These are phyloP conservation scores for Acrocephalus arundinaceus DNA, from an alignment of 2,113 vertebrate genomes.

Conservation along the genomic window DNA sequence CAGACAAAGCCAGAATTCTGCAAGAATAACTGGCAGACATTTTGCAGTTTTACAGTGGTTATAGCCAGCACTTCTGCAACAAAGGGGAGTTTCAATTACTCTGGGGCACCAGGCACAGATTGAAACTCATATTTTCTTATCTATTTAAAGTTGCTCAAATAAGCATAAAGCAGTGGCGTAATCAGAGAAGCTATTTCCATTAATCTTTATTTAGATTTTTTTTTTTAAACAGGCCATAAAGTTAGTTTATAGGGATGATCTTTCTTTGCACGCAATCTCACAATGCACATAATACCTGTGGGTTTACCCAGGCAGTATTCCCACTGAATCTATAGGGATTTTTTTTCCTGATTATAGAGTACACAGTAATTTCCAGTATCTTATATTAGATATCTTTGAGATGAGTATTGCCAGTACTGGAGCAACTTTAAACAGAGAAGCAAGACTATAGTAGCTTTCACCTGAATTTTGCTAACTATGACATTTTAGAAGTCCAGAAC, in stretches of 20 bases:
- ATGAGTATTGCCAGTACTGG: slow-evolving; percentile 11
- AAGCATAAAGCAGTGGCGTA: slow-evolving; percentile 57
- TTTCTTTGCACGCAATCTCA: neutral
- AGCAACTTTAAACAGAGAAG: neutral
- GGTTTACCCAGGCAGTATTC: slow-evolving; percentile 62
- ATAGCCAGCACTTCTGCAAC: slow-evolving; percentile 47
- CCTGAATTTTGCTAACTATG: slow-evolving; percentile 16
- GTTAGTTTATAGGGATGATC: slow-evolving; percentile 7
- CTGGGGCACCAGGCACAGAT: slow-evolving; percentile 62
- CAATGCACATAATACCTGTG: slow-evolving; percentile 27
- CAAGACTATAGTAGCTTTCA: neutral
- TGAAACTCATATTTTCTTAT: slow-evolving; percentile 64
- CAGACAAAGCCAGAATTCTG: slow-evolving; percentile 14
- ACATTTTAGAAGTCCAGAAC: neutral
- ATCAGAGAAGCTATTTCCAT: slow-evolving; percentile 57
- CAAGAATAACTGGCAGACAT: neutral
- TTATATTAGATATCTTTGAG: slow-evolving; percentile 9
- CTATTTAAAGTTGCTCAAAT: slow-evolving; percentile 64
- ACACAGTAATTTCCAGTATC: slow-evolving; percentile 3
- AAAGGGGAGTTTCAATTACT: slow-evolving; percentile 62
- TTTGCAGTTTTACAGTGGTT: slow-evolving; percentile 14
- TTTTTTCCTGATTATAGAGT: slow-evolving; percentile 26
- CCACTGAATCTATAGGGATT: slow-evolving; percentile 29
- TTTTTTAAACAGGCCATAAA: neutral
- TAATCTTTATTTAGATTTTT: slow-evolving; percentile 46